Conservation (phyloP, 2,888 invertebrate species). For the Phragmatobia fuliginosa region DNA sequence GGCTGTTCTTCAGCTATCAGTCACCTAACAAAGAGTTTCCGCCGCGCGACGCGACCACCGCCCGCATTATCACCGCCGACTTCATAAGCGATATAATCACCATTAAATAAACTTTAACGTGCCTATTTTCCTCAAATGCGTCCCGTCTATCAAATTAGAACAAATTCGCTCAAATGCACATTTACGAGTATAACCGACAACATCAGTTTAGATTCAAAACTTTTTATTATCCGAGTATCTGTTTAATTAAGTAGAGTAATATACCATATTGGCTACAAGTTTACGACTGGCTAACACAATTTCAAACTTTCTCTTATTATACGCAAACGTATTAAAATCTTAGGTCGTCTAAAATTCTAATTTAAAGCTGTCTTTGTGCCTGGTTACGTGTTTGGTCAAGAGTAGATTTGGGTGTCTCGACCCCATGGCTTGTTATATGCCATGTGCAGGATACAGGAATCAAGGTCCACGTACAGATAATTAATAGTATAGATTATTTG, state of each 20-base stretch:
- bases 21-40: slow-evolving; percentile 11
- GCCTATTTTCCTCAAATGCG: slow-evolving; percentile 18
- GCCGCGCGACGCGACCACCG: background rate
- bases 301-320: slow-evolving; percentile 38
- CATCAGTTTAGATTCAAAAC: slow-evolving; percentile 20
- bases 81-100: slow-evolving; percentile 31
- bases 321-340: slow-evolving; percentile 26
- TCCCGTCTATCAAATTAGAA: background rate
- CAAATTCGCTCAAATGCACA: slow-evolving; percentile 13
- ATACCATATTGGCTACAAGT: slow-evolving; percentile 29
- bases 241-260: slow-evolving; percentile 30
- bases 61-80: slow-evolving; percentile 5
- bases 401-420: background rate
- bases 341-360: slow-evolving; percentile 32
- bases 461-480: background rate
- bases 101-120: slow-evolving; percentile 27
- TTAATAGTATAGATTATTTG: background rate
- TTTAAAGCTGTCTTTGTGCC: slow-evolving; percentile 18
- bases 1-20: slow-evolving; percentile 11
- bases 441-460: background rate
- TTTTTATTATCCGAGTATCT: slow-evolving; percentile 31
- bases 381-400: background rate
- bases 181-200: slow-evolving; percentile 11
- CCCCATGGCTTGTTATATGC: background rate
- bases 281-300: slow-evolving; percentile 22